phyloP scores from a whole-genome alignment of 2,888 invertebrate species.

The Diaphora mendica region DNA sequence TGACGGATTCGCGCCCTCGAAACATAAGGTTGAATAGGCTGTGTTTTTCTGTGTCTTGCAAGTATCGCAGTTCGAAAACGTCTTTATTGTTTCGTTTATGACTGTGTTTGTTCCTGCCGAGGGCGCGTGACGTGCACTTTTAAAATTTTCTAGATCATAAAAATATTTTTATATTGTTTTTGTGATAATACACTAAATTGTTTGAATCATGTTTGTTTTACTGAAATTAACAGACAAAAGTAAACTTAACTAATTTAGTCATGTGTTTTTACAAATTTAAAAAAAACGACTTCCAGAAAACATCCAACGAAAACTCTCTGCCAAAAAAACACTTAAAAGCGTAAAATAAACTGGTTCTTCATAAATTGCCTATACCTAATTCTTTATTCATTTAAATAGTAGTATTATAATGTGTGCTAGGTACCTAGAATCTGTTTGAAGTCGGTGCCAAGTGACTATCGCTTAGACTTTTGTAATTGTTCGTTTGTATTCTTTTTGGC shows the following conservation, averaged over 20 bases:
- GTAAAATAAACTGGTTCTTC: too few relatives aligned
- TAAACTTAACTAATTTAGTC: neutral
- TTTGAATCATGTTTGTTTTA: neutral
- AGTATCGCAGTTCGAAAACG: conserved; percentile 45
- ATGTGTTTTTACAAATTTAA: neutral
- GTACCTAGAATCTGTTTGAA: too few relatives aligned
- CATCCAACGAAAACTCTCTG: too few relatives aligned
- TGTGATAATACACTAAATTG: conserved; percentile 19
- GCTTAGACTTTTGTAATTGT: too few relatives aligned
- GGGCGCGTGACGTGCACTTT: conserved; percentile 62
- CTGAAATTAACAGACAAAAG: neutral
- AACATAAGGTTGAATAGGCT: conserved; percentile 14
- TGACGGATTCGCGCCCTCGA: conserved; percentile 26
- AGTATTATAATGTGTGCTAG: too few relatives aligned
- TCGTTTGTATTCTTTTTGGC: too few relatives aligned
- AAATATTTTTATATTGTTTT: conserved; percentile 49
- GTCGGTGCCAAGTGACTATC: too few relatives aligned
- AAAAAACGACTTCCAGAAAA: too few relatives aligned
- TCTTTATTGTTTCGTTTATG: conserved; percentile 68
- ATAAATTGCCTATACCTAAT: too few relatives aligned
- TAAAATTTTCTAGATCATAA: conserved; percentile 49
- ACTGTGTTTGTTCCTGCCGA: conserved; percentile 64
- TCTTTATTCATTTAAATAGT: too few relatives aligned
- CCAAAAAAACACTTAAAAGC: too few relatives aligned
- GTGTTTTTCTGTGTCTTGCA: conserved; percentile 43